Conservation (phyloP, 1,140 invertebrate species). For the Lepidurus couesii region DNA sequence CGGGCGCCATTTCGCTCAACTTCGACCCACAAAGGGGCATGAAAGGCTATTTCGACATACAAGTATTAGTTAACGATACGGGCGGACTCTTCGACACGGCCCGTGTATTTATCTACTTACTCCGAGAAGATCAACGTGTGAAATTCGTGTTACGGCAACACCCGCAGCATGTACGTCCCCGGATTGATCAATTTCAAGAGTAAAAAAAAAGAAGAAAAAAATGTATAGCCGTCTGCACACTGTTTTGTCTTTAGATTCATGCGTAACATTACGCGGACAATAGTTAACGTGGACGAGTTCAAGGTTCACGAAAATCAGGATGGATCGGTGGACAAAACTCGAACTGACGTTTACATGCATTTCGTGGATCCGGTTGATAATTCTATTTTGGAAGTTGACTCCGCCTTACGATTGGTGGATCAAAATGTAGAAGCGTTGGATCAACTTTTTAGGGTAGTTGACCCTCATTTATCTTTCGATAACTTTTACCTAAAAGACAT, state of each 20-base stretch:
- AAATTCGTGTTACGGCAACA: constrained; percentile 84
- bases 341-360: constrained; percentile 89
- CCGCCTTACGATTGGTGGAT: constrained; percentile 78
- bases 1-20: constrained; percentile 78
- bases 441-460: constrained; percentile 70
- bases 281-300: constrained; percentile 89
- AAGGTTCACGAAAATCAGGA: constrained; percentile 86
- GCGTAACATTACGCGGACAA: constrained; percentile 76
- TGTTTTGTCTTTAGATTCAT: constrained; percentile 54
- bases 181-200: constrained; percentile 72
- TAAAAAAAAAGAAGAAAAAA: constrained; percentile 47
- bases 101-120: constrained; percentile 79
- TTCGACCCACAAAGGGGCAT: constrained; percentile 93
- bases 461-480: constrained; percentile 34
- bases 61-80: constrained; percentile 74
- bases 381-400: constrained; percentile 78
- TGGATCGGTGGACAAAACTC: constrained; percentile 86
- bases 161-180: constrained; percentile 72
- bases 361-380: constrained; percentile 83
- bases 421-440: constrained; percentile 85
- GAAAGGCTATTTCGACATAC: constrained; percentile 95
- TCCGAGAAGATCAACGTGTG: constrained; percentile 87
- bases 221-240: constrained; percentile 28
- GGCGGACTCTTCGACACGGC: constrained; percentile 69
- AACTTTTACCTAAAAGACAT: neutral